Evolutionary conservation across 2,797 vertebrate species (phyloP), one percentile per base, ranked within the genome.

Genomic region (Arnoldichthys spilopterus): DNA sequence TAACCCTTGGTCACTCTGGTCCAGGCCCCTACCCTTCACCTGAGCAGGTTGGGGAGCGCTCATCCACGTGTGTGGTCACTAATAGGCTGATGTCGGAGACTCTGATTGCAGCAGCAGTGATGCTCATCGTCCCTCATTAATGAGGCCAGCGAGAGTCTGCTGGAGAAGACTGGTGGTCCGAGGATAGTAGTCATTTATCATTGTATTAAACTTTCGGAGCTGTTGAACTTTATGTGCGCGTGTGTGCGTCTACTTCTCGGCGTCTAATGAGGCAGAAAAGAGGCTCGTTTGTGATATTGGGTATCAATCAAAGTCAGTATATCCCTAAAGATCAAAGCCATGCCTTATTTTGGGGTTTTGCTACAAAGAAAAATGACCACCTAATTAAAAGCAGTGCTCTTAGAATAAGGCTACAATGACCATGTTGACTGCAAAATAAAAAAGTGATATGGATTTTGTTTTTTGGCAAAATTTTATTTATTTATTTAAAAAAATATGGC

Each of bases 41-140:
- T 82, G 85, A 88, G 89, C 88, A 87, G 82, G 85, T 84, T 83
- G 64, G 83, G 87, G 89, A 85, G 86, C 69, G 83, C 89, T 90
- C 67, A 87, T 90, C 90, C 89, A 88, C 74, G 90, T 93, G 92
- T 93, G 92, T 93, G 93, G 93, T 91, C 91, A 73, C 64, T 51
- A 47, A 68, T 62, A 83, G 91, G 86, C 90, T 92, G 91, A 93
- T 91, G 90, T 89, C 84, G 88, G 91, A 92, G 92, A 92, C 90
- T 92, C 89, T 93, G 92, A 94, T 93, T 93, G 90, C 91, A 83
- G 89, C 82, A 87, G 88, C 89, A 90, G 89, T 64, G 70, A 88
- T 88, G 89, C 90, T 92, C 93, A 92, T 93, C 90, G 90, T 91
- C 91, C 91, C 88, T 91, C 88, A 91, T 92, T 91, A 93, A 93